Evolutionary conservation across 2,797 vertebrate genomes (phyloP).

Genomic region (Caiman crocodilus): DNA sequence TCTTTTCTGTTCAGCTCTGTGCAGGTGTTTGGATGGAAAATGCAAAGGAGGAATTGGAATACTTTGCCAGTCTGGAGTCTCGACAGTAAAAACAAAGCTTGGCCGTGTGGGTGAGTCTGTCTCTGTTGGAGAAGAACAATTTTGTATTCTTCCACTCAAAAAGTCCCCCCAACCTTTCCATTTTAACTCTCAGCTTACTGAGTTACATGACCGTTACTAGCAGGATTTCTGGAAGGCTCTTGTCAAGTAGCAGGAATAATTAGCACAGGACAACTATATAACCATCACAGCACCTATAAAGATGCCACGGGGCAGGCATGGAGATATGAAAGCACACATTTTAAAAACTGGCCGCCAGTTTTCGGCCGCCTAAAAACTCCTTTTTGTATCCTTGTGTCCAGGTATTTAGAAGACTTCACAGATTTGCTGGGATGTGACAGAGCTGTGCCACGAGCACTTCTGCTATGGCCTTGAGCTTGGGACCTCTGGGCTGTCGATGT

Average conservation of each 20-base stretch:
- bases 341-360: neutral
- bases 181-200: neutral
- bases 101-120: too few species aligned
- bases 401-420: too few species aligned
- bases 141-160: conserved; percentile 11
- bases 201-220: neutral
- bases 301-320: neutral
- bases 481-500: too few species aligned
- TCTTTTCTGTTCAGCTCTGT: too few species aligned
- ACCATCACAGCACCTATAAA: neutral
- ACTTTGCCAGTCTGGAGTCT: too few species aligned
- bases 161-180: neutral
- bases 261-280: neutral
- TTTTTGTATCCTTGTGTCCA: too few species aligned
- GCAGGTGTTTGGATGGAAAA: neutral
- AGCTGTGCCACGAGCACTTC: too few species aligned
- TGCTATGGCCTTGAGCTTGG: too few species aligned
- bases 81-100: too few species aligned
- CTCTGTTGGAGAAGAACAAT: neutral
- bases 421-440: too few species aligned
- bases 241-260: neutral
- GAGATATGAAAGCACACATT: neutral
- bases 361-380: too few species aligned
- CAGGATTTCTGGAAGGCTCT: neutral
- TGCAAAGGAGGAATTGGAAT: neutral